Evolutionary conservation across 2,113 vertebrate genomes (phyloP), one percentile per base, ranked within the genome.

Genomic region (Mesocricetus auratus): DNA sequence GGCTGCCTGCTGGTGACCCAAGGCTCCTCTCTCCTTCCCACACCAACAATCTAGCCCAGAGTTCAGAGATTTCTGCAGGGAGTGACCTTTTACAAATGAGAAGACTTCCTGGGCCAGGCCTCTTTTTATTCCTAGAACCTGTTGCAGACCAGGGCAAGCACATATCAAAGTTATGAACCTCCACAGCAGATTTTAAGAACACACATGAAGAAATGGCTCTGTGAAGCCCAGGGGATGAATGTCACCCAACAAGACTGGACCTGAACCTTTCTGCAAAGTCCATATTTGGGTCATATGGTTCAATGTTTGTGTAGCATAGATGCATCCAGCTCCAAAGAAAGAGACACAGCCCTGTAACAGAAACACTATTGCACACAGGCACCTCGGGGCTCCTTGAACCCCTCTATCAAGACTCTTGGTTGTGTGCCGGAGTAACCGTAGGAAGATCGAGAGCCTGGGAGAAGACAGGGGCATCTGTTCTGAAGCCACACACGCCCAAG

Each of bases 1-100:
- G 19, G 83, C 93, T 50, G 42, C 56, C 85, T 96, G 77, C 95
- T 64, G 13, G 26, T 24, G 24, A 79, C 87, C 53, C 96, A 8
- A 36, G 74, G 45, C 24, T 47, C 15, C 16, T 58, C 73, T 86
- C 83, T 93, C 89, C 62, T 68, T 89, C 93, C 62, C 73, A 58
- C 53, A 79, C 53, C 90, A 74, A 62, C 77, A 26, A 1, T 1
- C n/a, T 39, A 73, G 26, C 58, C 62, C 21, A 13, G 75, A 78
- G 53, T 29, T 86, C 58, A 73, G 90, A 83, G 78, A 93, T 0
- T 77, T 64, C 56, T 29, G 31, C 15, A 56, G 11, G 5, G 5
- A 92, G 29, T 36, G 16, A 19, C 53, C 62, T 94, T 64, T 75
- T n/a, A 26, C 13, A 87, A 81, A 68, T 16, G 77, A 58, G 26